Conservation (phyloP, 1,140 invertebrate genomes). For the Drosophila punjabiensis region DNA sequence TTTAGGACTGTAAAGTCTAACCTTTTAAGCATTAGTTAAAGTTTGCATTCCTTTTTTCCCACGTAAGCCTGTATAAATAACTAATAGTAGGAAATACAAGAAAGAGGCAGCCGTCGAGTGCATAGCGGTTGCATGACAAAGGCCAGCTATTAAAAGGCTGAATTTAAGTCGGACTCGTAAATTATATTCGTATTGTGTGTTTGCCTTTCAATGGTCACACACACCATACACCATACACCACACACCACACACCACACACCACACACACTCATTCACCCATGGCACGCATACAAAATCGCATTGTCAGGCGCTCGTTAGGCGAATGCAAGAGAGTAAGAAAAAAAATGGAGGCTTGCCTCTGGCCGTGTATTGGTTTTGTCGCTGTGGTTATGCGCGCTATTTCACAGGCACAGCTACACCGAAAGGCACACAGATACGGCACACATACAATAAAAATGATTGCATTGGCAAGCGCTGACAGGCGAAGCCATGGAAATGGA, state of each 20-base stretch:
- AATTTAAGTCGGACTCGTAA: conserved; percentile 43
- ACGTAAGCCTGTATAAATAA: conserved; percentile 30
- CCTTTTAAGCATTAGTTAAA: not conserved
- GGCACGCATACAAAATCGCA: conserved; percentile 32
- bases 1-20: not conserved
- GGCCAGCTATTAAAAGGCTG: conserved; percentile 62
- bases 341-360: conserved; percentile 42
- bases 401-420: conserved; percentile 50
- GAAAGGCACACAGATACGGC: conserved; percentile 16
- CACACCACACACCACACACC: conserved; percentile 2
- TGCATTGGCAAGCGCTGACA: conserved; percentile 76
- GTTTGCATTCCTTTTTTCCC: not conserved
- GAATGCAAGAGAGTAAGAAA: conserved; percentile 29
- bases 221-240: not conserved
- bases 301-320: conserved; percentile 58
- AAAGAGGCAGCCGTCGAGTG: conserved; percentile 30
- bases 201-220: conserved; percentile 38
- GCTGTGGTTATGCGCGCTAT: conserved; percentile 69
- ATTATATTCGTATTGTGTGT: conserved; percentile 75
- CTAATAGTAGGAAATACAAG: conserved; percentile 53
- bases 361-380: conserved; percentile 60
- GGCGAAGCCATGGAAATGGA: conserved; percentile 12
- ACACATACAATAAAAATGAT: conserved; percentile 76
- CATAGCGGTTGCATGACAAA: conserved; percentile 63
- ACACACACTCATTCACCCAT: conserved; percentile 15